Evolutionary conservation across 2,888 invertebrate genomes (phyloP).

Genomic region (Callimorpha dominula): DNA sequence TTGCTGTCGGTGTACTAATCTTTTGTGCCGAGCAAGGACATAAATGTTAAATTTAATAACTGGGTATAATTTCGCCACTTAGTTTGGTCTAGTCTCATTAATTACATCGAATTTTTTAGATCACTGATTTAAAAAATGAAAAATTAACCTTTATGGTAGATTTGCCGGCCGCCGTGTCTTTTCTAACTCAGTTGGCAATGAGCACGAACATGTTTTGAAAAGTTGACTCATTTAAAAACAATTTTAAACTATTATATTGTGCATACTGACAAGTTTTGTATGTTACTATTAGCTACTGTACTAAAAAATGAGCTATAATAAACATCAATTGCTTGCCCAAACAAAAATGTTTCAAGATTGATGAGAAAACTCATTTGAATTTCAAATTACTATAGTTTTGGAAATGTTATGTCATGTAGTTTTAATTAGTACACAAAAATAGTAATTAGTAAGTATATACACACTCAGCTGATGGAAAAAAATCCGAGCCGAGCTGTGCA

Average conservation of each 20-base stretch:
- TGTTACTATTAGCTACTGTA: slow-evolving; percentile 14
- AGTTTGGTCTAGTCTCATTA: neutral
- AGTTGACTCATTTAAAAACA: neutral
- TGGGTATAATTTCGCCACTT: neutral
- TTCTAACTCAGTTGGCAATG: neutral
- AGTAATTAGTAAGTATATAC: slow-evolving; percentile 49
- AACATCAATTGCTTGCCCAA: slow-evolving; percentile 15
- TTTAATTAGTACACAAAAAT: slow-evolving; percentile 60
- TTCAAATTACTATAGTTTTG: slow-evolving; percentile 39
- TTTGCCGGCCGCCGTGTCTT: neutral
- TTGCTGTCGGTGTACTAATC: neutral
- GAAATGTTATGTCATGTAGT: slow-evolving; percentile 58
- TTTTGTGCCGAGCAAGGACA: too few species aligned
- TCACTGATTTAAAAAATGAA: neutral
- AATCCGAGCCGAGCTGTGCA: slow-evolving; percentile 70
- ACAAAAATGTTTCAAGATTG: slow-evolving; percentile 34
- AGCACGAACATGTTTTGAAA: neutral
- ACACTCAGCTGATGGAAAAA: slow-evolving; percentile 53
- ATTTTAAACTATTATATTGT: neutral
- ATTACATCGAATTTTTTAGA: neutral
- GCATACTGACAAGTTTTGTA: neutral
- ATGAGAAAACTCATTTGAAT: slow-evolving; percentile 38
- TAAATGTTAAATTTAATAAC: too few species aligned
- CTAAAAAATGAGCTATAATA: slow-evolving; percentile 9
- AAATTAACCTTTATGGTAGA: neutral